These are phyloP conservation scores for Scomber japonicus DNA, from an alignment of 2,113 vertebrate species.

Conservation along the genomic window DNA sequence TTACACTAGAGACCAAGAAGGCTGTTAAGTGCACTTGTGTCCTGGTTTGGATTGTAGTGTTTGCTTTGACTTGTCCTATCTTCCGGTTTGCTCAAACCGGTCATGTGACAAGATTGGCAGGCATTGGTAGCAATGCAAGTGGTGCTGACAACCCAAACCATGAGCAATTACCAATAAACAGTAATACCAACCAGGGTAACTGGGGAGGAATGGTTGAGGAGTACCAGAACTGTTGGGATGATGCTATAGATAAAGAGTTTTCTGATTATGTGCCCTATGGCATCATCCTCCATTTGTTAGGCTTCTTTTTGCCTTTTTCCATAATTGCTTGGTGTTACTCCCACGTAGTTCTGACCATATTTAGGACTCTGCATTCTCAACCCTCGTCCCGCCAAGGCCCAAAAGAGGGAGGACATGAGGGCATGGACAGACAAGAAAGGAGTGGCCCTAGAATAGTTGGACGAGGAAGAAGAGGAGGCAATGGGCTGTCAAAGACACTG, in stretches of 20 bases:
- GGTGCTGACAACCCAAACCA: slow-evolving; percentile 17
- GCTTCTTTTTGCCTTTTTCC: slow-evolving; percentile 87
- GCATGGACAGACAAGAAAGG: slow-evolving; percentile 1
- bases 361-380: slow-evolving; percentile 81
- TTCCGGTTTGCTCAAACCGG: slow-evolving; percentile 88
- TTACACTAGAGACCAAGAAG: slow-evolving; percentile 85
- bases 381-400: slow-evolving; percentile 47
- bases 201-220: slow-evolving; percentile 43
- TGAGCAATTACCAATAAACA: slow-evolving; percentile 17
- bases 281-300: slow-evolving; percentile 85
- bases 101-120: slow-evolving; percentile 53
- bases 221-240: slow-evolving; percentile 88
- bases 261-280: slow-evolving; percentile 87
- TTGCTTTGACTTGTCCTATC: slow-evolving; percentile 87
- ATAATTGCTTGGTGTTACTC: slow-evolving; percentile 90
- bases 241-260: slow-evolving; percentile 87
- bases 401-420: slow-evolving; percentile 2
- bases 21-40: slow-evolving; percentile 86
- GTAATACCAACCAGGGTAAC: slow-evolving; percentile 32
- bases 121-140: slow-evolving; percentile 23
- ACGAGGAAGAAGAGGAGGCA: slow-evolving; percentile 47
- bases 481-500: slow-evolving; percentile 30
- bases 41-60: slow-evolving; percentile 87
- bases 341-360: slow-evolving; percentile 86
- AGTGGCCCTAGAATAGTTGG: slow-evolving; percentile 6